Evolutionary conservation across 1,140 invertebrate genomes (phyloP).

Genomic region (Campoletis sonorensis): DNA sequence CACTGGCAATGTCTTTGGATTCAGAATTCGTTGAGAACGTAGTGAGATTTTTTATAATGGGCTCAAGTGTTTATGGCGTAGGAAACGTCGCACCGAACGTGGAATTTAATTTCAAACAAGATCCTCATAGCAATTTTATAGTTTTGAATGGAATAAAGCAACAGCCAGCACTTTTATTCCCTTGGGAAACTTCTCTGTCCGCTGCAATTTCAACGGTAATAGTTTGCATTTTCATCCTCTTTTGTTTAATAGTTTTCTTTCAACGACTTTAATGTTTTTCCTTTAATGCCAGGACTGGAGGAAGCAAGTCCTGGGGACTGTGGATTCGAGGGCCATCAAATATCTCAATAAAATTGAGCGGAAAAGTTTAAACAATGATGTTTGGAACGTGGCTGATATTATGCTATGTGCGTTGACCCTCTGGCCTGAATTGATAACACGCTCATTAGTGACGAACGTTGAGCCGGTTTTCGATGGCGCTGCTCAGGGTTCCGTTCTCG

Average conservation of each 20-base stretch:
- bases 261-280: conserved; percentile 22
- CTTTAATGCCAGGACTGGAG: conserved; percentile 72
- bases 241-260: background rate
- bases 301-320: conserved; percentile 63
- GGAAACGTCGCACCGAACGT: conserved; percentile 77
- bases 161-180: conserved; percentile 65
- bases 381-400: conserved; percentile 66
- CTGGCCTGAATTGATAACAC: conserved; percentile 60
- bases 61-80: conserved; percentile 77
- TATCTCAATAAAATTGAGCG: conserved; percentile 75
- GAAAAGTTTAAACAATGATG: conserved; percentile 36
- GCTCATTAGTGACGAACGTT: conserved; percentile 51
- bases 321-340: conserved; percentile 64
- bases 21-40: conserved; percentile 75
- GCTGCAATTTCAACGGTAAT: conserved; percentile 45
- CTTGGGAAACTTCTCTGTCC: conserved; percentile 72
- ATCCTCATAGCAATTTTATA: conserved; percentile 81
- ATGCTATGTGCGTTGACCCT: conserved; percentile 62
- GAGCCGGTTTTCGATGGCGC: conserved; percentile 53
- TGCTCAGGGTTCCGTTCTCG: conserved; percentile 57
- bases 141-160: conserved; percentile 73
- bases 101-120: conserved; percentile 83
- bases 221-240: background rate
- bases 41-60: conserved; percentile 79
- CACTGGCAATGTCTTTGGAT: conserved; percentile 78